phyloP scores from a whole-genome alignment of 2,113 vertebrate genomes.

The Clarias gariepinus region DNA sequence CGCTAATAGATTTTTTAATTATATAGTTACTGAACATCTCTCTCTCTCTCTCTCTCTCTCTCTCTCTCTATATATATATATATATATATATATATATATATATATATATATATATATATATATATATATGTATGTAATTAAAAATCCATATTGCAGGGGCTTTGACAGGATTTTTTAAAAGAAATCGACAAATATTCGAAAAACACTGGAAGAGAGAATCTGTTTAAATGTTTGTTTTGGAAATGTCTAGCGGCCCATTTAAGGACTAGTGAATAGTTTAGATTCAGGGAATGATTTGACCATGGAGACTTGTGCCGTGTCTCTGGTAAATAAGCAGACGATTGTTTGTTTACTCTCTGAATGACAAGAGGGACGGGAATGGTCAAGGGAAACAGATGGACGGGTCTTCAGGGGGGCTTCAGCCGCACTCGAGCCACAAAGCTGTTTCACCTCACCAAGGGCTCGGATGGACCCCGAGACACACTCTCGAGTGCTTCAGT shows the following conservation, averaged over 20 bases:
- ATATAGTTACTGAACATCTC: no score
- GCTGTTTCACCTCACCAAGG: slow-evolving; percentile 45
- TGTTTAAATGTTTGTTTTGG: neutral
- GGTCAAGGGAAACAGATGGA: slow-evolving; percentile 70
- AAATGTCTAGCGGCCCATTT: neutral
- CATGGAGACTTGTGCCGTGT: slow-evolving; percentile 40
- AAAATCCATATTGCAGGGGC: neutral
- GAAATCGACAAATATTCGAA: neutral
- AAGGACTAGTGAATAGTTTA: neutral
- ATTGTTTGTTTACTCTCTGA: slow-evolving; percentile 57
- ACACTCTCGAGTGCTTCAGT: slow-evolving; percentile 21
- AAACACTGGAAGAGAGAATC: neutral
- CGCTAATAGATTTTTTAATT: no score
- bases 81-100: no score
- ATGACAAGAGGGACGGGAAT: slow-evolving; percentile 63
- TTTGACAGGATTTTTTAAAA: neutral
- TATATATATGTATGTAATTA: no score
- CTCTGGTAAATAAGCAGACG: slow-evolving; percentile 55
- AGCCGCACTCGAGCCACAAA: slow-evolving; percentile 53
- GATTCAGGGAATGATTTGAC: slow-evolving; percentile 27
- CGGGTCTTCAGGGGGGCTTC: slow-evolving; percentile 59
- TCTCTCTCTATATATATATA: no score
- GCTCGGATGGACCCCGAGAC: slow-evolving; percentile 50
- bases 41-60: no score
- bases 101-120: no score